Percentiles rank a stretch among this genome's conserved stretches.
These are phyloP conservation scores for Argyrosomus japonicus DNA, from an alignment of 2,113 vertebrate species.

Conservation along the genomic window DNA sequence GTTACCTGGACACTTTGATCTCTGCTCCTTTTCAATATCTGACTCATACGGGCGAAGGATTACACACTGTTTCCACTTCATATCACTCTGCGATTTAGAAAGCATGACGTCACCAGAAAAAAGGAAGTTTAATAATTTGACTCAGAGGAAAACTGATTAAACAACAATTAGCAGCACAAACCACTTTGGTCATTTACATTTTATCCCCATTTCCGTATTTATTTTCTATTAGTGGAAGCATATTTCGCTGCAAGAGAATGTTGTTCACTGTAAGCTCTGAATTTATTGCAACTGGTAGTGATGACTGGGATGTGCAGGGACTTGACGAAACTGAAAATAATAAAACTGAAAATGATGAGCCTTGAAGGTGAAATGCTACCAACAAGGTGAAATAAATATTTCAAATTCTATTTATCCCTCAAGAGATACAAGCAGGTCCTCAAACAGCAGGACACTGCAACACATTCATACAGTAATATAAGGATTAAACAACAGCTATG, in stretches of 20 bases:
- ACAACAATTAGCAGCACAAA: not conserved
- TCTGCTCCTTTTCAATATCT: not conserved
- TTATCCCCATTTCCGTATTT: too few species aligned
- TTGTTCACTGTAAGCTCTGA: too few species aligned
- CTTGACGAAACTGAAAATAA: not conserved
- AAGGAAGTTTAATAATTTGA: too few species aligned
- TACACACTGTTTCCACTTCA: not conserved
- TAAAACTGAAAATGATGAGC: not conserved
- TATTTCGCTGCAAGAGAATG: not conserved
- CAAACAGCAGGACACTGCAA: not conserved
- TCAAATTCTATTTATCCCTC: not conserved
- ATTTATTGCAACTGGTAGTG: not conserved
- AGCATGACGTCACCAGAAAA: not conserved
- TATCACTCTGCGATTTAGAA: not conserved
- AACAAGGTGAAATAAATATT: not conserved
- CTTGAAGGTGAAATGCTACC: not conserved
- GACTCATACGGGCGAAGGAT: not conserved
- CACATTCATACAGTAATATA: not conserved
- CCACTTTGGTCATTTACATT: not conserved
- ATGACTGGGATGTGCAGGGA: not conserved
- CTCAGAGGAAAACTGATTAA: not conserved
- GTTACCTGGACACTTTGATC: conserved; percentile 32
- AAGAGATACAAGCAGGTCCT: not conserved
- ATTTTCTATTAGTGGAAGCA: not conserved
- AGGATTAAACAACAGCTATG: not conserved